A percentile compares a stretch with the other conserved stretches of the same genome.
Conservation (phyloP, 2,113 vertebrate genomes). For the human region GRCh38 chr1:187063001-187063500, state of each 20-base stretch:
- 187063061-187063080: neutral
- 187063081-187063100: neutral
- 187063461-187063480: neutral
- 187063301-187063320: neutral
- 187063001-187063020: neutral
- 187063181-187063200: neutral
- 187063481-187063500: neutral
- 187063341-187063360: neutral
- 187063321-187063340: neutral
- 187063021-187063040: neutral
- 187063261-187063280: neutral
- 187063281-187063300: neutral
- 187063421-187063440: rapidly evolving
- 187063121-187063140: neutral
- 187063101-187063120: neutral
- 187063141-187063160: neutral
- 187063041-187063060: neutral
- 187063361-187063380: neutral
- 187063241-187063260: neutral
- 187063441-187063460: neutral
- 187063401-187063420: neutral
- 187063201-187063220: neutral
- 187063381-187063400: neutral
- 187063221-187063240: neutral
- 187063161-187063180: neutral